Evolutionary conservation across 2,113 vertebrate genomes (phyloP), one percentile per base, ranked within the genome.

Genomic region (Thunnus maccoyii): DNA sequence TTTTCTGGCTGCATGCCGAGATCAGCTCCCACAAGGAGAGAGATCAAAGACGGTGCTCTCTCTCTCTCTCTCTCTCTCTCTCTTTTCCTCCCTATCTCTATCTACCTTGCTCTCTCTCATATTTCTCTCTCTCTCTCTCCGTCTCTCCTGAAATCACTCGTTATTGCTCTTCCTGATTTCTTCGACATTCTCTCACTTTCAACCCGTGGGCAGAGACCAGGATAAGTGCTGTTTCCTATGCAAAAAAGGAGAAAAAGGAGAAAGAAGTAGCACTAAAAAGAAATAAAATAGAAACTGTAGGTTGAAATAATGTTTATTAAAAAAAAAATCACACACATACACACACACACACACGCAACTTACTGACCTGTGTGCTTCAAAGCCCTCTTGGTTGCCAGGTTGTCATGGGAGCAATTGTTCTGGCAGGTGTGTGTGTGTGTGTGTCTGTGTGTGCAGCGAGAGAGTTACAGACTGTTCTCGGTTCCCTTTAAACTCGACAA

Each of bases 1-100:
- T 89, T 86, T 88, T 93, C 77, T 92, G 93, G 93, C 86, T 70
- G 44, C 51, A 65, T 81, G 89, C 93, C 94, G 93, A 82, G 74
- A 89, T 86, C 84, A 85, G 86, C 88, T 94, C 91, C 92, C 86
- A 86, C 82, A 90, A 91, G 90, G 90, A 92, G 91, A 83, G 74
- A 92, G 89, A 93, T 93, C 92, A 94, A 94, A 94, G 92, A 46
- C 88, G 76, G 48, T 10, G 17, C 72, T 81, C 63, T 47, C 78
- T 74, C 81, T 83, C 52, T 82, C 66, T 62, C 67, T 65, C 36
- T 25, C 9, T 20, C 36, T 76, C 44, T 48, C 78, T 67, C 72
- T 75, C 78, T 63, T 72, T 64, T 30, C 41, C 58, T 78, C 50
- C 77, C 76, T 68, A 22, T 85, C 71, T 65, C 58, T 72, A n/a